Base-by-base conservation (phyloP, 2,113 vertebrate genomes). In the Hydropotes inermis region DNA sequence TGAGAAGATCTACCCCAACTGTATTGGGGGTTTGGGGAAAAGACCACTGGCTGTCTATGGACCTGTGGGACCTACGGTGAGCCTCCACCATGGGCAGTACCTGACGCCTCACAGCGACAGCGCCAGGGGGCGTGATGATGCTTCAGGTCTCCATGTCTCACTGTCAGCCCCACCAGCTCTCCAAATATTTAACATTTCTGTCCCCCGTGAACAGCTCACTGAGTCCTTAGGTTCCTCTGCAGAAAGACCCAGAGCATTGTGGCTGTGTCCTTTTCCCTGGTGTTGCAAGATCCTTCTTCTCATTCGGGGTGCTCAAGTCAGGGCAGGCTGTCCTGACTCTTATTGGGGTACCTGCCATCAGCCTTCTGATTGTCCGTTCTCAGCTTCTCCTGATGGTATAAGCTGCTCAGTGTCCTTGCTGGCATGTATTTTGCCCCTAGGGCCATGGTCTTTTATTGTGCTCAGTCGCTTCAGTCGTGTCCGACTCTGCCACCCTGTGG, bases 401-500 rank as follows among this genome's bases (percentile, higher is more conserved):
- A 23, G 2, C 27, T 95, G 81, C 3, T 2, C 12, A 12, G 19
- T 50, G 3, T 21, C 50, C 58, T 67, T 70, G 33, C 60, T 43
- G 58, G n/a, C 33, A 7, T 12, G 10, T 43, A 12, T 54, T 82
- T 88, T 43, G 33, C 50, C n/a, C 25, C 17, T 12, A 27, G 12
- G 7, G 5, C 21, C 9, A 23, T 57, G 70, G 36, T 45, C 36
- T 78, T 91, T 33, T 55, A 14, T 45, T n/a, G 61, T 64, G 16
- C 61, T 64, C 30, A 17, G 61, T 8, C 4, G 0, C 33, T 10
- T 67, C 64, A 74, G 67, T 39, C 1, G 9, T 70, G 64, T 70
- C 64, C 0, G 9, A 11, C n/a, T 70, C 61, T 36, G 64, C 16
- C 4, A 70, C n/a, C 17, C 64, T 2, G 1, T 11, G n/a, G 17